These are phyloP conservation scores for Cottoperca gobio DNA, from an alignment of 2,797 vertebrate genomes.

Conservation along the genomic window DNA sequence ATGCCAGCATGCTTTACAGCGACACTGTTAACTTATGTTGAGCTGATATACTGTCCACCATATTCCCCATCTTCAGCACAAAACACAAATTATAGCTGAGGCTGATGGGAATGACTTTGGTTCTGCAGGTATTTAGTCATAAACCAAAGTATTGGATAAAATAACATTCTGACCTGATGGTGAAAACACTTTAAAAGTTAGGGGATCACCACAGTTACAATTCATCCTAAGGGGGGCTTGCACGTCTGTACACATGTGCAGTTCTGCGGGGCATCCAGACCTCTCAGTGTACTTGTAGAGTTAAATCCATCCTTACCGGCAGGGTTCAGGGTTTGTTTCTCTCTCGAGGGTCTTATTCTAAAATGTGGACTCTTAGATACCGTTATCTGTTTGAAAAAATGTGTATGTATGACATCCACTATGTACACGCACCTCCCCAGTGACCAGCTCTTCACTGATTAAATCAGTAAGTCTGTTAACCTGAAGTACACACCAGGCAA, in stretches of 20 bases:
- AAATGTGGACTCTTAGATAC: slow-evolving; percentile 17
- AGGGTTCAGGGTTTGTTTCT: slow-evolving; percentile 17
- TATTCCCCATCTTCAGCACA: neutral
- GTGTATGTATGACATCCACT: slow-evolving; percentile 27
- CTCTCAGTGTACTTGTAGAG: neutral
- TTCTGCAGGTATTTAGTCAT: neutral
- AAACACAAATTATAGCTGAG: neutral
- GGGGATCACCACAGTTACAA: neutral
- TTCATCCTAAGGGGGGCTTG: neutral
- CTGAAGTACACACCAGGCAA: slow-evolving; percentile 45
- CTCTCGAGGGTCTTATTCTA: slow-evolving; percentile 6
- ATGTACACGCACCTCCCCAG: slow-evolving; percentile 6
- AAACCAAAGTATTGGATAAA: neutral
- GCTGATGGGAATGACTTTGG: neutral
- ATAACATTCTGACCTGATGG: neutral
- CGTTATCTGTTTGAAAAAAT: slow-evolving; percentile 27
- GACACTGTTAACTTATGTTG: neutral
- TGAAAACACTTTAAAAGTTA: neutral
- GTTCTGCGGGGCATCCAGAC: neutral
- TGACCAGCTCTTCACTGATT: slow-evolving; percentile 43
- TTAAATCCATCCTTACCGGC: neutral
- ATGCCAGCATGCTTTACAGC: neutral
- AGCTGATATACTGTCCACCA: neutral
- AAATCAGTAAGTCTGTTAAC: slow-evolving; percentile 62
- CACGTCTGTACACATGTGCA: neutral